phyloP scores from a whole-genome alignment of 2,888 invertebrate genomes.

The Pseudanteris insignis region DNA sequence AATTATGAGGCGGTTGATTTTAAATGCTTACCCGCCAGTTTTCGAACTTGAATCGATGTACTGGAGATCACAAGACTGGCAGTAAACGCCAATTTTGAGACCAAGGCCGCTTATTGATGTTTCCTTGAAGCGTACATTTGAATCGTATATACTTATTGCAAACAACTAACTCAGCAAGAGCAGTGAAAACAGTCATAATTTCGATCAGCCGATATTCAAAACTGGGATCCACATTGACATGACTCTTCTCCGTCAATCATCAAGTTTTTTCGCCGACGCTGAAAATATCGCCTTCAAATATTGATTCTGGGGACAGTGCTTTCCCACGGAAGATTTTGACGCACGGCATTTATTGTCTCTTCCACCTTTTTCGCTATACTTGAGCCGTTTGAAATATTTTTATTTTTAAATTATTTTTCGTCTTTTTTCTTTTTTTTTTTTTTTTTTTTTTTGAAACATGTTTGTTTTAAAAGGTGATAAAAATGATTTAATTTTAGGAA shows the following conservation, averaged over 20 bases:
- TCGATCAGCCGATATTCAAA: conserved; percentile 5
- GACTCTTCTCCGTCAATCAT: conserved; percentile 6
- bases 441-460: no score
- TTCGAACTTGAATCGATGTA: conserved; percentile 1
- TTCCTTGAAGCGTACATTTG: not conserved
- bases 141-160: conserved; percentile 1
- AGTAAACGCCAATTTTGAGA: no score
- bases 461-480: no score
- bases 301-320: conserved; percentile 5
- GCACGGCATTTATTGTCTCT: conserved; percentile 12
- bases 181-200: conserved; percentile 3
- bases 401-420: no score
- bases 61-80: no score
- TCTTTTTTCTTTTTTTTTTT: no score
- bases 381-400: conserved; percentile 15
- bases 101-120: not conserved
- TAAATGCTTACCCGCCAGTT: conserved; percentile 3
- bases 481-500: no score
- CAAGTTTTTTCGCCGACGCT: conserved; percentile 20
- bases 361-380: conserved; percentile 8
- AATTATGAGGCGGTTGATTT: conserved; percentile 1
- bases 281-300: conserved; percentile 14
- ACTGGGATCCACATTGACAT: conserved; percentile 4
- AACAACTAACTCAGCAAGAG: not conserved
- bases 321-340: conserved; percentile 6